These are phyloP conservation scores for Campylomormyrus tamandua DNA, from an alignment of 2,113 vertebrate species.

Conservation along the genomic window DNA sequence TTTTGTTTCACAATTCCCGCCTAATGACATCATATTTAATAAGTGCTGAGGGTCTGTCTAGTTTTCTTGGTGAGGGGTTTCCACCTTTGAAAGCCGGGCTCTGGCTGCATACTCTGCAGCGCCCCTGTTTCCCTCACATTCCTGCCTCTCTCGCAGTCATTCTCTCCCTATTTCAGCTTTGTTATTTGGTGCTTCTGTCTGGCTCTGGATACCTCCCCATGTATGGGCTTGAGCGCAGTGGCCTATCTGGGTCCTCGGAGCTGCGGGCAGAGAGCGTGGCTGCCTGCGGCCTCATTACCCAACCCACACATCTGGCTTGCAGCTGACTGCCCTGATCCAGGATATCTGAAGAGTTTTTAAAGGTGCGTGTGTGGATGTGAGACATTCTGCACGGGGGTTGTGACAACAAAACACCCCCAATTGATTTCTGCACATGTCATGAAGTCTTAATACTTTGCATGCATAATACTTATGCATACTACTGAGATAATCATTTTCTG, in stretches of 20 bases:
- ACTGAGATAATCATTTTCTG: neutral
- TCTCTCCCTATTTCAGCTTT: neutral
- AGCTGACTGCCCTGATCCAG: neutral
- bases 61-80: neutral
- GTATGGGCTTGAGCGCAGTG: neutral
- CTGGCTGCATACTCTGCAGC: neutral
- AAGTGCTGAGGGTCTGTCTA: neutral
- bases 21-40: neutral
- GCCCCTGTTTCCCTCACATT: neutral
- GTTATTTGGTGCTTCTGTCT: neutral
- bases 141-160: neutral
- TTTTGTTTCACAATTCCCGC: slow-evolving; percentile 27
- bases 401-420: neutral
- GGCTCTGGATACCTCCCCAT: neutral
- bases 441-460: neutral
- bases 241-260: neutral
- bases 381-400: neutral
- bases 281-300: neutral
- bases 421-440: neutral
- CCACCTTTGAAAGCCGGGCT: neutral
- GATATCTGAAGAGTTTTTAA: neutral
- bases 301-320: slow-evolving; percentile 4
- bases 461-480: neutral
- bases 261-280: too few relatives aligned
- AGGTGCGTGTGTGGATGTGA: neutral